Base-by-base conservation (phyloP, 2,797 vertebrate species). In the Helarctos malayanus region DNA sequence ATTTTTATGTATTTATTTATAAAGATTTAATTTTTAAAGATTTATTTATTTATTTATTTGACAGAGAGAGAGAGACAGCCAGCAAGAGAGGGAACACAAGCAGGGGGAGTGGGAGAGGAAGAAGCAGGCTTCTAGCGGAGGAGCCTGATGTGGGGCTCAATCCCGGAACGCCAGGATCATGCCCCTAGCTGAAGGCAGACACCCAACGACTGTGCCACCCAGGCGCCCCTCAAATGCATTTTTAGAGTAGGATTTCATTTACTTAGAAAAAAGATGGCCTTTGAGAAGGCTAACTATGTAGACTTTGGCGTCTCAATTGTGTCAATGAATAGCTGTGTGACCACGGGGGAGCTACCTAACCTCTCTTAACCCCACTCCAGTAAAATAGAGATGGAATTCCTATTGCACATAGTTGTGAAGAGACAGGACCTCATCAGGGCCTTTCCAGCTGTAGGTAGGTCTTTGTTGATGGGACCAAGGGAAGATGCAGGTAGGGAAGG, bases 211-310 rank as follows among this genome's bases (percentile, higher is more conserved):
- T 23, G 56, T 23, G 56, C 56, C 56, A 25, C 56, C 56, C 56
- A 57, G 56, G 56, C 9, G 56, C 56, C 21, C 21, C 29, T 29
- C 35, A 16, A 54, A 57, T 9, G 45, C 38, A 8, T 38, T 57
- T 84, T 91, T 32, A 47, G 65, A 38, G 69, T 27, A 27, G 49
- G 38, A 78, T 35, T 85, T 49, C 47, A 86, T 23, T 86, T 75
- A 15, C 25, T 84, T 85, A 25, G 25, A 1, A 25, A 35, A 59
- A 56, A 25, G n/a, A 54, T 7, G 25, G 85, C 80, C 38, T 89
- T 73, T 61, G 81, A 47, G 75, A 94, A 38, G 57, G 15, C 19
- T 61, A 21, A 47, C 11, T 1, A 7, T 5, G 38, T 18, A 41
- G 49, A 5, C 76, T 47, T 29, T 0, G 21, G 84, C 65, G 38